A percentile compares a stretch with the other conserved stretches of the same genome.
Conservation (phyloP, 2,113 vertebrate genomes). For the Dinomys branickii region DNA sequence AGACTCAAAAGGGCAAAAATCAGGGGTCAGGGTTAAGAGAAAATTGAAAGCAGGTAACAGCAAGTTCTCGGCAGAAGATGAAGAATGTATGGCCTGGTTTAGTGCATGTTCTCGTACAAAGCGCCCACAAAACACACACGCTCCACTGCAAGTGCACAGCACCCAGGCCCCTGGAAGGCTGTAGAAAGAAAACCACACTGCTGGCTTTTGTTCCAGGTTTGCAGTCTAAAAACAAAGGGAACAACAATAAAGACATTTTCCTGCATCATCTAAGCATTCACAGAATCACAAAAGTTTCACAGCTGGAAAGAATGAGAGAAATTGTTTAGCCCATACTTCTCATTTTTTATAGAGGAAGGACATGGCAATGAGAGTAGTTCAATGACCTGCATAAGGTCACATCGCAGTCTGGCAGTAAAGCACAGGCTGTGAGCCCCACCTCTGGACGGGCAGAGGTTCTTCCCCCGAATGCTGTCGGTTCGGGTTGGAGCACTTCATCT, state of each 20-base stretch:
- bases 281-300: not conserved
- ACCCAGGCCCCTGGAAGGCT: not conserved
- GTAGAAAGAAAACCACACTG: not conserved
- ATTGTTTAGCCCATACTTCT: not conserved
- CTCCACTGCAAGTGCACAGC: not conserved
- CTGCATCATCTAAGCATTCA: not conserved
- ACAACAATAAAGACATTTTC: not conserved
- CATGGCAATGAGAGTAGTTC: slow-evolving; percentile 40
- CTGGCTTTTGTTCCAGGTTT: not conserved
- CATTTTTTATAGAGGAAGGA: slow-evolving; percentile 12
- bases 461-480: not conserved
- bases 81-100: not conserved
- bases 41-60: not conserved
- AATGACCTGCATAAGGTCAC: slow-evolving; percentile 4
- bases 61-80: not conserved
- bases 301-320: slow-evolving; percentile 26
- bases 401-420: not conserved
- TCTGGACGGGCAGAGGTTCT: not conserved
- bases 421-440: not conserved
- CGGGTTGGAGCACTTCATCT: not conserved
- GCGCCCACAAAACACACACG: not conserved
- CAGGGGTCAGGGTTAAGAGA: not conserved
- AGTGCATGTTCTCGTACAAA: not conserved
- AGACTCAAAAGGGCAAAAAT: not conserved
- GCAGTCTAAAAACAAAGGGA: not conserved